These are phyloP conservation scores for Panagrolaimus sp. DNA, from an alignment of 1,140 invertebrate genomes.

Conservation along the genomic window DNA sequence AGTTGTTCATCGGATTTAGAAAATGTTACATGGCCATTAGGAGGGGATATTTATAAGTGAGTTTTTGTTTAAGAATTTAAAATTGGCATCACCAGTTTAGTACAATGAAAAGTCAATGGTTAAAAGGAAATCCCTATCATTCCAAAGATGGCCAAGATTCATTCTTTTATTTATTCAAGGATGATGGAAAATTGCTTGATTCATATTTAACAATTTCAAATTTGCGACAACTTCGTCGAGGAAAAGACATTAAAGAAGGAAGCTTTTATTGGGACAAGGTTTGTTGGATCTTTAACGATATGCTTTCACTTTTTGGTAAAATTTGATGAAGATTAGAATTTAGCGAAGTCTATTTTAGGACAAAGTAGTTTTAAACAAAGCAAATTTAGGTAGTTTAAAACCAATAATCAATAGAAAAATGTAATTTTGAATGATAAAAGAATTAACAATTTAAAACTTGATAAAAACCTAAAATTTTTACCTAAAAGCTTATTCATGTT, in stretches of 20 bases:
- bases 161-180: slow-evolving; percentile 53
- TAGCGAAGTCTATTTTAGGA: no score
- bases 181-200: slow-evolving; percentile 42
- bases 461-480: no score
- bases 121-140: slow-evolving; percentile 56
- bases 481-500: no score
- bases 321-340: no score
- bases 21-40: slow-evolving; percentile 42
- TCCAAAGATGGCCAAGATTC: slow-evolving; percentile 54
- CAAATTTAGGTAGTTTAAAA: no score
- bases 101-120: slow-evolving; percentile 45
- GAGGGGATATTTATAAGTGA: slow-evolving; percentile 48
- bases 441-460: no score
- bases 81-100: slow-evolving; percentile 17
- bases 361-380: no score
- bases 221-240: slow-evolving; percentile 36
- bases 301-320: not conserved
- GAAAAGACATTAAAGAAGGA: slow-evolving; percentile 23
- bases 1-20: slow-evolving; percentile 30
- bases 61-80: slow-evolving; percentile 19
- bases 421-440: no score
- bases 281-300: slow-evolving; percentile 22
- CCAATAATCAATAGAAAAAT: no score
- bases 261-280: slow-evolving; percentile 47
- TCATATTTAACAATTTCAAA: slow-evolving; percentile 52